phyloP scores from a whole-genome alignment of 2,797 vertebrate species.

The Bovichtus diacanthus region DNA sequence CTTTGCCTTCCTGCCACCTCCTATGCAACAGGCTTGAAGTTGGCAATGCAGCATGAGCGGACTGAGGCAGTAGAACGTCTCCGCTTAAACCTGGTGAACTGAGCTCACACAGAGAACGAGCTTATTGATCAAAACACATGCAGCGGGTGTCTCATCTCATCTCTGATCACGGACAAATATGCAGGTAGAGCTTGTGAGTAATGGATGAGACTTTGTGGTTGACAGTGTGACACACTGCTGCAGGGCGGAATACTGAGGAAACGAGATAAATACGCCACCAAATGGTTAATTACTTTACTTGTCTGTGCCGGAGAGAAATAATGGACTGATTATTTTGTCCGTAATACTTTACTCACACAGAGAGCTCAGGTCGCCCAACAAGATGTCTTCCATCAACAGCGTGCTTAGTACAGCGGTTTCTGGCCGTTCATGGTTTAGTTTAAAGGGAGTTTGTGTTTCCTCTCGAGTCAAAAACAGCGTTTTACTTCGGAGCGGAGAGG shows the following conservation, averaged over 20 bases:
- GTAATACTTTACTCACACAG: conserved; percentile 49
- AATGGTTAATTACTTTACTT: conserved; percentile 73
- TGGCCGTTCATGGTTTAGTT: conserved; percentile 40
- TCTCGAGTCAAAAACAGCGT: conserved; percentile 16
- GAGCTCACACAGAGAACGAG: background rate
- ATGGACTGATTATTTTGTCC: conserved; percentile 62
- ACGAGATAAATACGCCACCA: conserved; percentile 71
- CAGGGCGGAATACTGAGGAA: conserved; percentile 61
- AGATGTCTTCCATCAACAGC: conserved; percentile 42
- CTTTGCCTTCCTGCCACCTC: background rate
- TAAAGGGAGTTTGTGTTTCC: background rate
- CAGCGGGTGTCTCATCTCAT: conserved; percentile 33
- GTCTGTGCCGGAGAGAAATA: conserved; percentile 61
- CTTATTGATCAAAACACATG: conserved; percentile 12
- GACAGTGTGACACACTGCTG: conserved; percentile 37
- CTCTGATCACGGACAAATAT: conserved; percentile 45
- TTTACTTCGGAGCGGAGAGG: conserved; percentile 18
- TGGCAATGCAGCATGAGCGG: background rate
- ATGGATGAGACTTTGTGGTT: conserved; percentile 44
- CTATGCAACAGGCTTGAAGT: background rate
- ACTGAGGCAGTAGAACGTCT: background rate
- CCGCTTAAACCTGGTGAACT: background rate
- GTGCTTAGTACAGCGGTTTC: conserved; percentile 40
- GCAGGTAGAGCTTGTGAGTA: conserved; percentile 36
- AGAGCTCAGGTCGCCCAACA: conserved; percentile 29